Percentiles rank a stretch among this genome's conserved stretches.
These are phyloP conservation scores for Papilio machaon DNA, from an alignment of 1,140 invertebrate genomes.

Conservation along the genomic window DNA sequence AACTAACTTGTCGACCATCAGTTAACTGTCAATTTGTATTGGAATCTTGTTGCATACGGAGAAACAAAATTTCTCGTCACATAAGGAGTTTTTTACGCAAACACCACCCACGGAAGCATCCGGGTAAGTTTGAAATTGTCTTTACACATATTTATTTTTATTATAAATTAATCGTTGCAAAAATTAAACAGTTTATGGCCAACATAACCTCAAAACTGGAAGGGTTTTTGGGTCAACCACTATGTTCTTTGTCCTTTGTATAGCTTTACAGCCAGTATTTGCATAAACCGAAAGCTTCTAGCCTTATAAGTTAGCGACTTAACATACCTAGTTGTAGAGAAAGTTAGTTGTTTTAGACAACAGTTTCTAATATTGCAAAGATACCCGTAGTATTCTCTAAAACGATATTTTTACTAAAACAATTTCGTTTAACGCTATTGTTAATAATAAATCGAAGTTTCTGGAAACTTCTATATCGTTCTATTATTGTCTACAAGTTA, in stretches of 20 bases:
- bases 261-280: conserved; percentile 51
- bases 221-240: conserved; percentile 74
- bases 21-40: conserved; percentile 64
- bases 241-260: conserved; percentile 60
- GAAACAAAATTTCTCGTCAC: conserved; percentile 58
- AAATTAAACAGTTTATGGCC: conserved; percentile 41
- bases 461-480: conserved; percentile 13
- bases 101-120: conserved; percentile 72
- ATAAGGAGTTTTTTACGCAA: conserved; percentile 61
- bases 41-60: conserved; percentile 56
- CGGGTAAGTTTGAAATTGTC: conserved; percentile 65
- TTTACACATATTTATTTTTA: conserved; percentile 42
- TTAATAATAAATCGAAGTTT: neutral
- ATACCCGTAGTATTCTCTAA: neutral
- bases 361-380: neutral
- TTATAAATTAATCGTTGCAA: conserved; percentile 41
- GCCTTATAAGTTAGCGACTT: neutral
- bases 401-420: neutral
- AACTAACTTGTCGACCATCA: conserved; percentile 50
- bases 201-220: conserved; percentile 59
- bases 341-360: neutral
- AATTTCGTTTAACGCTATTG: neutral
- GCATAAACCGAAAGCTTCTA: conserved; percentile 48
- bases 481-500: conserved; percentile 22
- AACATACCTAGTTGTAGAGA: neutral